These are phyloP conservation scores for Stenodera caucasica DNA, from an alignment of 2,888 invertebrate genomes.

Conservation along the genomic window DNA sequence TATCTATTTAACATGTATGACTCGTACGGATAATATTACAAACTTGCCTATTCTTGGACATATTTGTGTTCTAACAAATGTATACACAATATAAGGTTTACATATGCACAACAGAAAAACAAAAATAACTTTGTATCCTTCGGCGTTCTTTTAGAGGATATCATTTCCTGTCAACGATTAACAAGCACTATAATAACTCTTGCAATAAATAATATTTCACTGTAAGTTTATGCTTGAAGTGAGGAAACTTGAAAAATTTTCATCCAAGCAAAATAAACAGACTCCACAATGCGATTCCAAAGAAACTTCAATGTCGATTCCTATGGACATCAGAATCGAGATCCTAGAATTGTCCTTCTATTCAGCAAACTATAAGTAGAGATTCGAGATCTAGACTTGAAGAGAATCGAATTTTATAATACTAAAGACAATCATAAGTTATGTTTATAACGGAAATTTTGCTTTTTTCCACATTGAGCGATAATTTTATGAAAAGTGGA, in stretches of 20 bases:
- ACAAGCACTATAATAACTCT: neutral
- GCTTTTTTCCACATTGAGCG: no score
- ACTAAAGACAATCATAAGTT: no score
- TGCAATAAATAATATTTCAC: neutral
- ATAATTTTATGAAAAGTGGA: no score
- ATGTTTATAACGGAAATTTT: no score
- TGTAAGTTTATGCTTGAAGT: neutral
- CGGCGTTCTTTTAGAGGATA: conserved; percentile 7
- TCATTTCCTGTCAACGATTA: conserved; percentile 12
- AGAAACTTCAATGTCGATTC: no score
- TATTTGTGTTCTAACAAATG: neutral
- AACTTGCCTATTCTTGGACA: conserved; percentile 1
- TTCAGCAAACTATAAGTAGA: no score
- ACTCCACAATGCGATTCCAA: no score
- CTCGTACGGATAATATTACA: conserved; percentile 8
- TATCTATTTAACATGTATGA: conserved; percentile 6
- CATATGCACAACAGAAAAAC: neutral
- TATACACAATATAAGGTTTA: neutral
- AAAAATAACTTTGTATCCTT: neutral
- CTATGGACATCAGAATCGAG: no score
- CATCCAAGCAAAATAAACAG: neutral
- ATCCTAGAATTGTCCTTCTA: no score
- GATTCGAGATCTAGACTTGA: no score
- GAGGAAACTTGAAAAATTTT: no score
- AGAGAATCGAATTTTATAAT: no score